These are phyloP conservation scores for Cotesia congregata DNA, from an alignment of 2,888 invertebrate genomes.

Conservation along the genomic window DNA sequence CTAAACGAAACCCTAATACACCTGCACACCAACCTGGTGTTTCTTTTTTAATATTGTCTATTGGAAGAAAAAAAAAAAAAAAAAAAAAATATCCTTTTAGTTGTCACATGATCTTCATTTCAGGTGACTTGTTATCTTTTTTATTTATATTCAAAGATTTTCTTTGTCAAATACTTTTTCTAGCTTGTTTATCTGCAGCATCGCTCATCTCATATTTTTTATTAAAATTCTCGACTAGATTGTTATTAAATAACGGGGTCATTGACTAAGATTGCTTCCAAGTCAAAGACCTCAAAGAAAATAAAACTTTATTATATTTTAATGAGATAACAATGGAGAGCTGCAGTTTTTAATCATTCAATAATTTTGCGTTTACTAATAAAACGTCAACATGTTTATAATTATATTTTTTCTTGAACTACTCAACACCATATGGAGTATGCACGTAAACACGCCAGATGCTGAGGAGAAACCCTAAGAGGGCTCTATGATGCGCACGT, in stretches of 20 bases:
- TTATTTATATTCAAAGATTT: not conserved
- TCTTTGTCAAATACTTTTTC: not conserved
- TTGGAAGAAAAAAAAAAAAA: not conserved
- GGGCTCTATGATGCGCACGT: slow-evolving; percentile 38
- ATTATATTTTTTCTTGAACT: not conserved
- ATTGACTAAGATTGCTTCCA: not conserved
- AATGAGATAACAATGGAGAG: not conserved
- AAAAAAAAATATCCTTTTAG: slow-evolving; percentile 16
- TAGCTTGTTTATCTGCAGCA: not conserved
- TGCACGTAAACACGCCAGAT: slow-evolving; percentile 54
- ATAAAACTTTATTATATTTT: not conserved
- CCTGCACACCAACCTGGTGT: not conserved
- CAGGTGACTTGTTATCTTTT: slow-evolving; percentile 30
- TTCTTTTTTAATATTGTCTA: not conserved
- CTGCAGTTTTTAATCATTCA: not conserved
- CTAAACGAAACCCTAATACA: not conserved
- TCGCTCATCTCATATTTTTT: not conserved
- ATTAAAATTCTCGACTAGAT: not conserved
- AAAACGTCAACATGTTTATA: not conserved
- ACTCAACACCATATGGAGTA: slow-evolving; percentile 26
- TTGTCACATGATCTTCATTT: slow-evolving; percentile 46
- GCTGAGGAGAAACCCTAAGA: slow-evolving; percentile 58
- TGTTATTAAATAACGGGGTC: not conserved
- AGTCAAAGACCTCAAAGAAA: not conserved
- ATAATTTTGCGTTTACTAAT: not conserved